Base-by-base conservation (phyloP, 1,140 invertebrate species). In the Paralvinella palmiformis region DNA sequence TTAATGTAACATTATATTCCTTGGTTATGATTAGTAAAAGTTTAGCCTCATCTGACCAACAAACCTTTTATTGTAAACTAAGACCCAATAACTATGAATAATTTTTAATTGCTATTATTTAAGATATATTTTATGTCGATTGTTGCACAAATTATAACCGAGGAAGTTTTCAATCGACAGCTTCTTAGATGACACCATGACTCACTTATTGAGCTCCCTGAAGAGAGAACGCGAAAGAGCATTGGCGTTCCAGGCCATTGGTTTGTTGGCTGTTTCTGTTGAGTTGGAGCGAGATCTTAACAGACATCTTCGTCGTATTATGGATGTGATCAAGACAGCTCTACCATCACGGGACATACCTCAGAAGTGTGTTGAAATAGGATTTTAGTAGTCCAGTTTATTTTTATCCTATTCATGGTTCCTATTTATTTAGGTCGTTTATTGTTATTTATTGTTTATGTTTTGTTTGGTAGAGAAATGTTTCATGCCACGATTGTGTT, bases 211-310 rank as follows among this genome's bases (percentile, higher is more conserved):
- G 55, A 79, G 80, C 4, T 89, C 86, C 24, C 74, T 95, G 33
- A 85, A 88, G 58, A 86, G 88, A 17, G 72, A 76, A 2, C 89
- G 89, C 71, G 92, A 96, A 75, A 85, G 88, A 64, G 87, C 88
- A 36, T 86, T 87, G 69, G 91, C 92, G 0, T 96, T 97, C 74
- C 88, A 90, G 6, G 90, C 94, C 10, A 86, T 97, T 55, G 95
- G 95, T 33, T 83, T 96, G 1, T 86, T 97, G 70, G 89, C 93
- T 1, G 88, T 96, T 17, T 93, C 94, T n/a, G 87, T 96, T 0
- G 89, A 88, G 45, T 10, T 41, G 37, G 64, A 74, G 44, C 84
- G 87, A 55, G 86, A 90, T 41, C 93, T 96, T 37, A 88, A 89
- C 71, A 85, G 83, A 3, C 88, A 92, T 73, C 81, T 96, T 17